A percentile compares a stretch with the other conserved stretches of the same genome.
phyloP scores from a whole-genome alignment of 2,888 invertebrate genomes.

The Lepetodrilus schrolli region DNA sequence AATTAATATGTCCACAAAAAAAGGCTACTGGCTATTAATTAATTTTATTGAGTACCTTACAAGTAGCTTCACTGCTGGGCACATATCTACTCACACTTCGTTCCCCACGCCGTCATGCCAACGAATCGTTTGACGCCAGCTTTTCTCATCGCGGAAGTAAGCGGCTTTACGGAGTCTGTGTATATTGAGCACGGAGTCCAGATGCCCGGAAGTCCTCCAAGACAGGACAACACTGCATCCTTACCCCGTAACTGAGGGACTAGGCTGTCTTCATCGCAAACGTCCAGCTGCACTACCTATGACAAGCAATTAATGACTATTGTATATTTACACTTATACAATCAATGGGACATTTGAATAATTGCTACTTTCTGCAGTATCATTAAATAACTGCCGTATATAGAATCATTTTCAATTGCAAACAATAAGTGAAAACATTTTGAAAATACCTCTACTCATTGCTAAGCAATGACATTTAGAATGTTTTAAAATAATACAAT shows the following conservation, averaged over 20 bases:
- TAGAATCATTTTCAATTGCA: too few relatives aligned
- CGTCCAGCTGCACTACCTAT: constrained; percentile 59
- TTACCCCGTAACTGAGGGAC: constrained; percentile 49
- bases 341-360: background rate
- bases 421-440: too few relatives aligned
- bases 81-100: constrained; percentile 60
- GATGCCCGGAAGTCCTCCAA: constrained; percentile 55
- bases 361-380: too few relatives aligned
- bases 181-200: constrained; percentile 61
- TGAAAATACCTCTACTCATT: too few relatives aligned
- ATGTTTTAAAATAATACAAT: too few relatives aligned
- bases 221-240: constrained; percentile 64
- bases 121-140: constrained; percentile 57
- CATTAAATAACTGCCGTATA: too few relatives aligned
- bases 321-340: background rate
- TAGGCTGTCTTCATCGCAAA: constrained; percentile 55
- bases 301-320: background rate
- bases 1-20: too few relatives aligned
- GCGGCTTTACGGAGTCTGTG: constrained; percentile 54
- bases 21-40: too few relatives aligned
- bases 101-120: constrained; percentile 61
- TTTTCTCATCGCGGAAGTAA: constrained; percentile 61
- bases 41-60: too few relatives aligned
- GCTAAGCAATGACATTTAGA: too few relatives aligned
- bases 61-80: too few relatives aligned